phyloP scores from a whole-genome alignment of 2,113 vertebrate species.

The Scytalopus superciliaris region DNA sequence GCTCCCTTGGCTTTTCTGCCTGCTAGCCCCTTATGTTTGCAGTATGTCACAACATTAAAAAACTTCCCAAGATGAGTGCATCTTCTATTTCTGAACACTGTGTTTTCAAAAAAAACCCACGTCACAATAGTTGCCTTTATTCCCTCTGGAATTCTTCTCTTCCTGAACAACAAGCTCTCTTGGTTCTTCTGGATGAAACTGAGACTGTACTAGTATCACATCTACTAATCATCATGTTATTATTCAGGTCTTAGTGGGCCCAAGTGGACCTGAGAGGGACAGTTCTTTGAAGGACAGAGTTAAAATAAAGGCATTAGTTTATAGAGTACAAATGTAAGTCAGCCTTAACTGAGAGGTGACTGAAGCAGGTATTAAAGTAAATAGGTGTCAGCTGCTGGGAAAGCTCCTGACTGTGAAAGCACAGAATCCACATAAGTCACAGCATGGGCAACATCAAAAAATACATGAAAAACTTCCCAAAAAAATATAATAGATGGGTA shows the following conservation, averaged over 20 bases:
- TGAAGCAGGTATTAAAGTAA: neutral
- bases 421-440: neutral
- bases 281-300: neutral
- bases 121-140: neutral
- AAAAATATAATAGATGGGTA: neutral
- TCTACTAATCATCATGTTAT: neutral
- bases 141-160: neutral
- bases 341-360: neutral
- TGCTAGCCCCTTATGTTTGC: neutral
- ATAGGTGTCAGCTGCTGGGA: neutral
- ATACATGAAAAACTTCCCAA: neutral
- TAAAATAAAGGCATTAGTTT: neutral
- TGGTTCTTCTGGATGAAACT: neutral
- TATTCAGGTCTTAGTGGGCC: neutral
- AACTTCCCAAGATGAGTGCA: fast-evolving
- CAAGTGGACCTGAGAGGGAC: neutral
- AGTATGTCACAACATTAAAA: neutral
- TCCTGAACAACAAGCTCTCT: neutral
- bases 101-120: neutral
- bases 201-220: neutral
- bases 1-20: neutral
- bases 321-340: neutral
- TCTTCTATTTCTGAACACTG: neutral
- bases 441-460: neutral
- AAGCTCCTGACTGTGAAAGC: neutral